phyloP scores from a whole-genome alignment of 2,113 vertebrate species.

The Cynoglossus semilaevis region DNA sequence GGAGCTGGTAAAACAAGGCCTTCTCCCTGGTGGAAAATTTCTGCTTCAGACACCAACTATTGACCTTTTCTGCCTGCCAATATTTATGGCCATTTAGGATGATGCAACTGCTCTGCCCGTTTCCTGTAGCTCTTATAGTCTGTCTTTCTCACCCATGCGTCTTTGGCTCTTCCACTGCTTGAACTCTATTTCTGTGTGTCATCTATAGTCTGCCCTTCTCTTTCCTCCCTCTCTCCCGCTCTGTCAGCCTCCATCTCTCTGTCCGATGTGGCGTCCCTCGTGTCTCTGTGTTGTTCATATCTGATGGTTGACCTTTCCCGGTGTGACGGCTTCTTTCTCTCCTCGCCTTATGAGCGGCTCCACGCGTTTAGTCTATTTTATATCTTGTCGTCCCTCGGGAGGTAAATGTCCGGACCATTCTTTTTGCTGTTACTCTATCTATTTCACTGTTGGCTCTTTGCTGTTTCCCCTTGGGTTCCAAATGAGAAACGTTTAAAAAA shows the following conservation, averaged over 20 bases:
- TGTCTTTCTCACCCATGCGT: slow-evolving; percentile 46
- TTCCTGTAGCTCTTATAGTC: slow-evolving; percentile 65
- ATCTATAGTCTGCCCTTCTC: slow-evolving; percentile 34
- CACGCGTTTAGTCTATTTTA: slow-evolving; percentile 47
- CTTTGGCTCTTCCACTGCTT: slow-evolving; percentile 58
- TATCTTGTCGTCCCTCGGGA: slow-evolving; percentile 34
- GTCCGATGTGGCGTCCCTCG: slow-evolving; percentile 57
- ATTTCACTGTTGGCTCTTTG: slow-evolving; percentile 18
- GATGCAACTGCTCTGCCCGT: slow-evolving; percentile 33
- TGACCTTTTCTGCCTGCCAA: slow-evolving; percentile 68
- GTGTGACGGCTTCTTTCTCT: slow-evolving; percentile 76
- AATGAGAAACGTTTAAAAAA: neutral
- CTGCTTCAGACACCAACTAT: slow-evolving; percentile 54
- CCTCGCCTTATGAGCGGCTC: slow-evolving; percentile 37
- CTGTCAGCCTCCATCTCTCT: slow-evolving; percentile 61
- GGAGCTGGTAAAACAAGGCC: slow-evolving; percentile 57
- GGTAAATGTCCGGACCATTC: slow-evolving; percentile 48
- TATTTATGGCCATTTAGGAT: slow-evolving; percentile 66
- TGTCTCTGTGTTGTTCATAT: slow-evolving; percentile 64
- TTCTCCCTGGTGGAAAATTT: slow-evolving; percentile 61
- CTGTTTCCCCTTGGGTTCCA: neutral
- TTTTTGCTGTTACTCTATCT: slow-evolving; percentile 51
- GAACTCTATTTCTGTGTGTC: slow-evolving; percentile 67
- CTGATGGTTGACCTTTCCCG: slow-evolving; percentile 78
- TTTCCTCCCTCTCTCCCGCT: slow-evolving; percentile 26